These are phyloP conservation scores for Danio jaintianensis DNA, from an alignment of 2,797 vertebrate species.

Conservation along the genomic window DNA sequence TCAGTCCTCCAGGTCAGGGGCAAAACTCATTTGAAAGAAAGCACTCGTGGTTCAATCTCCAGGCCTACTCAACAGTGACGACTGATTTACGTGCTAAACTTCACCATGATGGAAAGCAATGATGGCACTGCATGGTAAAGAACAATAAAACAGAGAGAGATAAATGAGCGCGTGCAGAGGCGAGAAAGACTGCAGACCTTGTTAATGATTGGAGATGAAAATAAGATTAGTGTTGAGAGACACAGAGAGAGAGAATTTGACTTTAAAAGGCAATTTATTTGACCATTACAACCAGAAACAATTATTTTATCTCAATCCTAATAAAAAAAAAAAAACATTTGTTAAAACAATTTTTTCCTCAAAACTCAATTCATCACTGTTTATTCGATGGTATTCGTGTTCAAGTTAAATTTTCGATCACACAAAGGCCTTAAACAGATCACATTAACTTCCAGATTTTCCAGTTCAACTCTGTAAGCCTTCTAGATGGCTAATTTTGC, in stretches of 20 bases:
- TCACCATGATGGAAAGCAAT: conserved; percentile 44
- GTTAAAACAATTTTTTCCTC: no score
- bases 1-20: conserved; percentile 11
- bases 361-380: no score
- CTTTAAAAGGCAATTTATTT: no score
- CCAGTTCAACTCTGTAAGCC: no score
- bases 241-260: conserved; percentile 21
- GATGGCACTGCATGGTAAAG: conserved; percentile 34
- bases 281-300: no score
- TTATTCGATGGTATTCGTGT: no score
- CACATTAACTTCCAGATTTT: no score
- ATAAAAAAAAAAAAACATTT: no score
- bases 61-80: conserved; percentile 26
- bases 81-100: conserved; percentile 50
- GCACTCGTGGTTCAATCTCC: conserved; percentile 45
- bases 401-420: no score
- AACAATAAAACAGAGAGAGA: conserved; percentile 50
- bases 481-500: no score
- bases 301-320: no score
- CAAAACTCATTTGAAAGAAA: conserved; percentile 43
- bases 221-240: conserved; percentile 34
- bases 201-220: conserved; percentile 60
- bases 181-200: conserved; percentile 33
- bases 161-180: conserved; percentile 43
- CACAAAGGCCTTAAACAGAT: no score